phyloP scores from a whole-genome alignment of 2,113 vertebrate genomes.

The Spea bombifrons region DNA sequence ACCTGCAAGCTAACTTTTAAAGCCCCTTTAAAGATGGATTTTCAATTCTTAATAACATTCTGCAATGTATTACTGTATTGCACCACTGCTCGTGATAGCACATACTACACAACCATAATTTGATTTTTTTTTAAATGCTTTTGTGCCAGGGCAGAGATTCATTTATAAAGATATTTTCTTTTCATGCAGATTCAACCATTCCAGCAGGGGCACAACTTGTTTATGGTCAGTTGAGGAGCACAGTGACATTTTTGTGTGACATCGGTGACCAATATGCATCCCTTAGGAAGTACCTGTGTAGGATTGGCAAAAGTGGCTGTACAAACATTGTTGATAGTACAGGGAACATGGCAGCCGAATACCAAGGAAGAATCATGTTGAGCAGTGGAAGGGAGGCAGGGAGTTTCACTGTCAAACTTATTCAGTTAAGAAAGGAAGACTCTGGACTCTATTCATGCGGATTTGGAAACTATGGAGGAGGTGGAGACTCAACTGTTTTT shows the following conservation, averaged over 20 bases:
- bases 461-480: rapidly evolving
- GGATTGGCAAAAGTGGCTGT: conserved; percentile 32
- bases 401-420: conserved; percentile 53
- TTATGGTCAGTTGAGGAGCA: conserved; percentile 53
- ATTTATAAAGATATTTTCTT: not conserved
- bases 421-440: conserved; percentile 58
- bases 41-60: too few relatives aligned
- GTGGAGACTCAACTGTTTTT: conserved; percentile 14
- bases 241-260: conserved; percentile 51
- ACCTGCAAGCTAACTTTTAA: too few relatives aligned
- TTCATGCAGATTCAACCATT: not conserved
- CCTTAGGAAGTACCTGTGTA: conserved; percentile 55
- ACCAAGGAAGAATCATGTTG: conserved; percentile 56
- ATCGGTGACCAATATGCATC: rapidly evolving
- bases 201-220: conserved; percentile 55
- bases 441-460: conserved; percentile 61
- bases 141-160: too few relatives aligned
- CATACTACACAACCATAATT: too few relatives aligned
- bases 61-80: too few relatives aligned
- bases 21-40: too few relatives aligned
- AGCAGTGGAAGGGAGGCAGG: rapidly evolving
- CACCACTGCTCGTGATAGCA: too few relatives aligned
- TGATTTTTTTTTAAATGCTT: too few relatives aligned
- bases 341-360: rapidly evolving
- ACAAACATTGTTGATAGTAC: conserved; percentile 26